A percentile compares a stretch with the other conserved stretches of the same genome.
These are phyloP conservation scores for Passerina amoena DNA, from an alignment of 2,113 vertebrate genomes.

Conservation along the genomic window DNA sequence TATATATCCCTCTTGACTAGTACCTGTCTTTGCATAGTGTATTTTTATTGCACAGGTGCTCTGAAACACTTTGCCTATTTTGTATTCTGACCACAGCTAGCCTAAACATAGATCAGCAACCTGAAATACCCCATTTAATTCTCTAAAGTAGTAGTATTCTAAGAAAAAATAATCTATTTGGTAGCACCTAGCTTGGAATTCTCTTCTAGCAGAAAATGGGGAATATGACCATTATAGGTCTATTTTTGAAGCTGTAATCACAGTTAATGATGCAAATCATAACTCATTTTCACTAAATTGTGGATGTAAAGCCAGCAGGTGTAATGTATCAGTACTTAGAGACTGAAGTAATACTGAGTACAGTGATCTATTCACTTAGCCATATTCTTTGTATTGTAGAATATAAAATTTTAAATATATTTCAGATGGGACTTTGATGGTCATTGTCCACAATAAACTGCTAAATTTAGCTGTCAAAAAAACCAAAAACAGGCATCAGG, in stretches of 20 bases:
- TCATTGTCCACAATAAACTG: neutral
- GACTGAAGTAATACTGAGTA: neutral
- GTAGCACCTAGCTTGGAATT: neutral
- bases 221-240: neutral
- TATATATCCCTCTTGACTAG: neutral
- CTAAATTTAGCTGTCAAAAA: neutral
- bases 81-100: neutral
- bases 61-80: neutral
- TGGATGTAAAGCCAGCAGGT: neutral
- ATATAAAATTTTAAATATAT: neutral
- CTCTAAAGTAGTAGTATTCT: neutral
- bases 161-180: neutral
- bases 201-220: neutral
- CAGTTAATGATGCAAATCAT: conserved; percentile 11
- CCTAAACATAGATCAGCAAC: neutral
- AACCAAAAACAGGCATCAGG: neutral
- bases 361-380: neutral
- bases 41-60: neutral
- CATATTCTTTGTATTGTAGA: neutral
- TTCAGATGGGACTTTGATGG: neutral
- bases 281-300: conserved; percentile 8
- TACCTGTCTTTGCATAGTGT: neutral
- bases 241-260: neutral
- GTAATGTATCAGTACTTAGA: neutral
- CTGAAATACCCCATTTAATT: neutral